phyloP scores from a whole-genome alignment of 1,140 invertebrate genomes.

The Papilio dardanus region DNA sequence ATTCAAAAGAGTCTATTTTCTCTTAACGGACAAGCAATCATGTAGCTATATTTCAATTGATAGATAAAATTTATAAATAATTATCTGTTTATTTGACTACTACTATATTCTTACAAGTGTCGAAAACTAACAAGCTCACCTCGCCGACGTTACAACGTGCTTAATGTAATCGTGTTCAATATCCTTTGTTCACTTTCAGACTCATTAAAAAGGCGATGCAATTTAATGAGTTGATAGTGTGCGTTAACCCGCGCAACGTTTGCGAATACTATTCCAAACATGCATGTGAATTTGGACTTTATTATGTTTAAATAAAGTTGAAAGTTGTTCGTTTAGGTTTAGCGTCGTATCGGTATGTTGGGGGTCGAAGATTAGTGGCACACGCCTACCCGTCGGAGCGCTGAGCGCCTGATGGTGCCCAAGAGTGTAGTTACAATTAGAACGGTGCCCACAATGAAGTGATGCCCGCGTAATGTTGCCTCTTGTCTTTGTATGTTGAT shows the following conservation, averaged over 20 bases:
- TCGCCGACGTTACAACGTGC: slow-evolving; percentile 67
- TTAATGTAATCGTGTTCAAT: slow-evolving; percentile 81
- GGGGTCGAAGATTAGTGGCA: slow-evolving; percentile 80
- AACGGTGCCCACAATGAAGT: slow-evolving; percentile 81
- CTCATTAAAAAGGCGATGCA: slow-evolving; percentile 83
- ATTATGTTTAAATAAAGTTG: slow-evolving; percentile 45
- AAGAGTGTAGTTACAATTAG: slow-evolving; percentile 83
- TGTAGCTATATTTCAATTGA: too few species aligned
- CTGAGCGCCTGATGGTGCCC: slow-evolving; percentile 80
- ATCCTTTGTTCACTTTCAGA: slow-evolving; percentile 82
- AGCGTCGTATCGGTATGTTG: slow-evolving; percentile 72
- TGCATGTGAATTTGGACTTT: slow-evolving; percentile 53
- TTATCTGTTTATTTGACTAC: slow-evolving; percentile 14
- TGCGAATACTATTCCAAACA: slow-evolving; percentile 60
- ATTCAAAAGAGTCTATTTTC: too few species aligned
- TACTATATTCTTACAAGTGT: slow-evolving; percentile 50
- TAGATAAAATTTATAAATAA: neutral
- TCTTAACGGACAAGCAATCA: too few species aligned
- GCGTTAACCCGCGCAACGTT: slow-evolving; percentile 79
- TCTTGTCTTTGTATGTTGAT: slow-evolving; percentile 82
- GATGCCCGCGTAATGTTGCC: slow-evolving; percentile 79
- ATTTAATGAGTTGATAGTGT: slow-evolving; percentile 83
- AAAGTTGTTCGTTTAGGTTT: slow-evolving; percentile 50
- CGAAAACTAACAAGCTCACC: slow-evolving; percentile 67
- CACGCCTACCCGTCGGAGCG: slow-evolving; percentile 78